Conservation (phyloP, 2,113 vertebrate species). For the Actenoides lindsayi region DNA sequence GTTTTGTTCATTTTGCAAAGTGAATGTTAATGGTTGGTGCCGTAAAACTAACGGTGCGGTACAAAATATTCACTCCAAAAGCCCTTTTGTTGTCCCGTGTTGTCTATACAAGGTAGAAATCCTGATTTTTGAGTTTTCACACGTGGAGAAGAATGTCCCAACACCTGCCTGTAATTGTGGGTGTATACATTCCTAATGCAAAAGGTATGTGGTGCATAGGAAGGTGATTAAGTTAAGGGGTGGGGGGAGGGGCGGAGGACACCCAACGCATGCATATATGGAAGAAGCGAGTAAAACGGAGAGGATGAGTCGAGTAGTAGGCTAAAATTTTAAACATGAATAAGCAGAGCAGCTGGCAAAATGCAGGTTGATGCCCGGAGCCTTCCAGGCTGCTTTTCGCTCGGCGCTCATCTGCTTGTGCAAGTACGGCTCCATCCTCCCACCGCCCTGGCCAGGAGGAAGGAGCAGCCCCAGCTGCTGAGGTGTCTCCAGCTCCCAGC, state of each 20-base stretch:
- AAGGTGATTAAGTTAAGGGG: not conserved
- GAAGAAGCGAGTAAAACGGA: no score
- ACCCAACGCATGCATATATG: not conserved
- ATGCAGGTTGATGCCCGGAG: not conserved
- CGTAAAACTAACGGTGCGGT: not conserved
- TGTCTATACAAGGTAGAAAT: not conserved
- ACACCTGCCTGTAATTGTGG: constrained; percentile 8
- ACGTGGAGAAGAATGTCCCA: not conserved
- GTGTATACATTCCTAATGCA: constrained; percentile 19
- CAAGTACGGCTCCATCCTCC: constrained; percentile 37
- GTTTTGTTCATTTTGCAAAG: not conserved
- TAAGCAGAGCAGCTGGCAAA: not conserved
- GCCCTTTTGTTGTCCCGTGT: not conserved
- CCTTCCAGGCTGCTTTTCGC: not conserved
- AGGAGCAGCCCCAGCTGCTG: constrained; percentile 42
- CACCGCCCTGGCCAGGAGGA: constrained; percentile 34
- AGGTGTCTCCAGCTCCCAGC: constrained; percentile 23
- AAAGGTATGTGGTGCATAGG: not conserved
- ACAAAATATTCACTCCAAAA: not conserved
- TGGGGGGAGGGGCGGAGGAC: not conserved
- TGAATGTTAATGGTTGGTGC: not conserved
- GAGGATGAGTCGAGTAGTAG: no score
- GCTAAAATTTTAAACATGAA: not conserved
- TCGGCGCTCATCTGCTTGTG: constrained; percentile 41
- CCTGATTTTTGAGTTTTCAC: not conserved